Conservation (phyloP, 2,797 vertebrate species). For the Tiaroga cobitis region DNA sequence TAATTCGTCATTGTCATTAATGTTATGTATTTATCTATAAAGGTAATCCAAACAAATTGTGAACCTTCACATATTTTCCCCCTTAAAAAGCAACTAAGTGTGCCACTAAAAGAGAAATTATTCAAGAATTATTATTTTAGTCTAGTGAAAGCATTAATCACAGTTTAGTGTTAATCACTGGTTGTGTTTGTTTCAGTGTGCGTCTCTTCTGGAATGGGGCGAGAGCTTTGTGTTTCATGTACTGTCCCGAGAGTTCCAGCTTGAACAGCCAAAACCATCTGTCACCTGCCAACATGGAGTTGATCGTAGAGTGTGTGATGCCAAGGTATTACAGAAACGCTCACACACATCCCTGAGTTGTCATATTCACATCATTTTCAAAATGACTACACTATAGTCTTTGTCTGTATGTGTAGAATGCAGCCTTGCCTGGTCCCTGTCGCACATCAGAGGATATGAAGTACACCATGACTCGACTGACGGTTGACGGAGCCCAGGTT, state of each 20-base stretch:
- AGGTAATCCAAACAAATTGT: not conserved
- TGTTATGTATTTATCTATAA: not conserved
- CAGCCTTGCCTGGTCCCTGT: conserved; percentile 88
- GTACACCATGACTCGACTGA: conserved; percentile 96
- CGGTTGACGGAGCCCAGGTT: conserved; percentile 90
- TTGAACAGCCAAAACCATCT: conserved; percentile 93
- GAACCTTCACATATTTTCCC: not conserved
- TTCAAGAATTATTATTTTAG: not conserved
- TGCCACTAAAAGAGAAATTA: not conserved
- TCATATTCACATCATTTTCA: conserved; percentile 2
- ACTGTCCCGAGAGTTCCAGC: conserved; percentile 92
- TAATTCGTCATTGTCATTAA: not conserved
- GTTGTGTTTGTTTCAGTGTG: conserved; percentile 77
- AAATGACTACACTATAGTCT: not conserved
- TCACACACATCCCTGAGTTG: conserved; percentile 60
- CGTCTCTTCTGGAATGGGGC: conserved; percentile 90
- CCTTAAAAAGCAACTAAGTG: not conserved
- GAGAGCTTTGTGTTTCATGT: conserved; percentile 95
- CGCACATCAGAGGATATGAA: conserved; percentile 94
- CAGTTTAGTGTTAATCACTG: not conserved
- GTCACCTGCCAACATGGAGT: conserved; percentile 94
- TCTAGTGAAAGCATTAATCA: not conserved
- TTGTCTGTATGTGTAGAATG: conserved; percentile 53
- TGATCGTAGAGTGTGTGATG: conserved; percentile 91
- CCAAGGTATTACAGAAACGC: conserved; percentile 81